Evolutionary conservation across 2,888 invertebrate genomes (phyloP), one percentile per base, ranked within the genome.

Genomic region (Theretra japonica): DNA sequence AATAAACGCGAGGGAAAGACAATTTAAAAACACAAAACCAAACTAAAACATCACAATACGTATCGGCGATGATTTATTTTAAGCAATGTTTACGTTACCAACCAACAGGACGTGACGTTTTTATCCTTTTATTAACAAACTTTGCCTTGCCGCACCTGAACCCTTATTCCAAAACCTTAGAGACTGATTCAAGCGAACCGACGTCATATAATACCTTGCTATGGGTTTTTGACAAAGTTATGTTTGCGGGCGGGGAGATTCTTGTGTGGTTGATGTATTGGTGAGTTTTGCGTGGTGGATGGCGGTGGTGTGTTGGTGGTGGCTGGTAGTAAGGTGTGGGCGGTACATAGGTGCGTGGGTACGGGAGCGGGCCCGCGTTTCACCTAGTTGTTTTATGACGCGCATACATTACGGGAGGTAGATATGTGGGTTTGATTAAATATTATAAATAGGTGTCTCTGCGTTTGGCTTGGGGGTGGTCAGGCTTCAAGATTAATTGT

Each of bases 21-120:
- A 82, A 80, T 80, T 79, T 79, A 83, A 80, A 80, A 84, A 73
- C 75, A 75, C 75, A 82, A 78, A 81, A 77, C 83, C 86, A 86
- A 89, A 88, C 88, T 86, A 88, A 82, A 80, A 81, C 82, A 86
- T 86, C 87, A 86, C 88, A 86, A 85, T 85, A 87, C 89, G 87
- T 88, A 88, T 88, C 87, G 79, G 86, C 86, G 85, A 90, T 92
- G 93, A 92, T 93, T 92, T 93, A 93, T 90, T 89, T 90, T 89
- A 89, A 89, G 86, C 86, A 82, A 88, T 91, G 91, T 91, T 92
- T 92, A 90, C 90, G 89, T 91, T 77, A 70, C 69, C 57, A 70
- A 58, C 41, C 56, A 41, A 33, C 69, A 70, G 41, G 69, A 70
- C 65, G 65, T 65, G 65, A 48, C 65, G 65, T 70, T 70, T 68